phyloP scores from a whole-genome alignment of 92 coral and sea anemone species.

The Epizoanthus illoricatus region DNA sequence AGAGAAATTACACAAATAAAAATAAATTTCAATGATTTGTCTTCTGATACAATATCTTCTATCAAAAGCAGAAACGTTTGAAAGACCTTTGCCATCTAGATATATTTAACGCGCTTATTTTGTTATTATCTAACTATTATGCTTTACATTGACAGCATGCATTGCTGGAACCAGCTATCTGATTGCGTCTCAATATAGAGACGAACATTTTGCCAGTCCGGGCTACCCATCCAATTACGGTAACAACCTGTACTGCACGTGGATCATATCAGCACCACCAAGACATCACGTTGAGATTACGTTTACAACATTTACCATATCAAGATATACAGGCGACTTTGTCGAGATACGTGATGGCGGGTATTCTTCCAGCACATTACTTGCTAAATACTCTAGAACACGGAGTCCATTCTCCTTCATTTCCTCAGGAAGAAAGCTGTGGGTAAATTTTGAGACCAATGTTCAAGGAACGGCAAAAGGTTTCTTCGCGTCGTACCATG shows the following conservation, averaged over 20 bases:
- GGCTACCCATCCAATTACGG: not conserved
- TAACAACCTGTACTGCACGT: not conserved
- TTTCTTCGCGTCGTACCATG: not conserved
- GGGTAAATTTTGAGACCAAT: not conserved
- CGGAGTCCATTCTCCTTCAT: not conserved
- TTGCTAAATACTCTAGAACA: constrained; percentile 11
- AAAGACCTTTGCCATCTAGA: too few species aligned
- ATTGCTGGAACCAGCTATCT: too few species aligned
- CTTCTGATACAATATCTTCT: too few species aligned
- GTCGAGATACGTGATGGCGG: constrained; percentile 17
- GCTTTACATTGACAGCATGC: too few species aligned
- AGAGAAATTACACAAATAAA: too few species aligned
- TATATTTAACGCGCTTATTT: too few species aligned
- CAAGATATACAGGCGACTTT: constrained; percentile 9
- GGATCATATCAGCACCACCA: not conserved
- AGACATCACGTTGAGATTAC: constrained; percentile 6
- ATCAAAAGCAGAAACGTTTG: too few species aligned
- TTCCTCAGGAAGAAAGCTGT: not conserved
- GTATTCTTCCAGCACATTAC: not conserved
- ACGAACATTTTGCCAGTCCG: too few species aligned
- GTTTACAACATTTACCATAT: constrained; percentile 25
- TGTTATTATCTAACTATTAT: too few species aligned
- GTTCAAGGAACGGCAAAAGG: not conserved
- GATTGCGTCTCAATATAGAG: too few species aligned
- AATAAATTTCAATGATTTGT: too few species aligned